Base-by-base conservation (phyloP, 2,797 vertebrate genomes). In the Sebastes hopkinsi region DNA sequence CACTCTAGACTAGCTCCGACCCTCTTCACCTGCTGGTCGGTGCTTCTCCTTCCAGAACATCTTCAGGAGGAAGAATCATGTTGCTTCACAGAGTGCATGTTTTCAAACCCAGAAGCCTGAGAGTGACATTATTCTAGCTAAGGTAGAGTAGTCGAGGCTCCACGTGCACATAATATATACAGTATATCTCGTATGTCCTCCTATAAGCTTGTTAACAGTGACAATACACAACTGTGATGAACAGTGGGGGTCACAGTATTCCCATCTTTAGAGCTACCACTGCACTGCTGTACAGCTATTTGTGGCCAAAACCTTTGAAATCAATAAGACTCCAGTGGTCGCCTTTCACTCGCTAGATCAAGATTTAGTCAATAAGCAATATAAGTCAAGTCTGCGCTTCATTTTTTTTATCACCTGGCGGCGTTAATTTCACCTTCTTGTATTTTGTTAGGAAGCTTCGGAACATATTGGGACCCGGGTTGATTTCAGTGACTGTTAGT, bases 211-310 rank as follows among this genome's bases (percentile, higher is more conserved):
- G 27, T 75, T 65, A 77, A 82, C 77, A 61, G 61, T 76, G 70
- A 72, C 67, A 71, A 68, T 67, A 75, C 11, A 27, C 72, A 67
- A 66, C 81, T 82, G 80, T 86, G 79, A 78, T 70, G 50, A 78
- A 79, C 2, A 13, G 66, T 61, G 65, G 80, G 56, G 55, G 25
- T 80, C 56, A 67, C 74, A 12, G 14, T 38, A 30, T 55, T 72
- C 80, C 69, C 77, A 22, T 62, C 56, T 80, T 34, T 55, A 67
- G 73, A 77, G 38, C 78, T 30, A 82, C 67, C 60, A 83, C 77
- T 81, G 78, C 89, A 86, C 87, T 83, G 76, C 87, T 90, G 50
- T 79, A 80, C 72, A 73, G 77, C 81, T 88, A 36, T 75, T 71
- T 71, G 81, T 84, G 84, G 82, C 87, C 84, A 85, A 87, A 91